A percentile compares a stretch with the other conserved stretches of the same genome.
These are phyloP conservation scores for Pelagia noctiluca DNA, from an alignment of 30 jellyfish, hydroid and myxozoan species.

Conservation along the genomic window DNA sequence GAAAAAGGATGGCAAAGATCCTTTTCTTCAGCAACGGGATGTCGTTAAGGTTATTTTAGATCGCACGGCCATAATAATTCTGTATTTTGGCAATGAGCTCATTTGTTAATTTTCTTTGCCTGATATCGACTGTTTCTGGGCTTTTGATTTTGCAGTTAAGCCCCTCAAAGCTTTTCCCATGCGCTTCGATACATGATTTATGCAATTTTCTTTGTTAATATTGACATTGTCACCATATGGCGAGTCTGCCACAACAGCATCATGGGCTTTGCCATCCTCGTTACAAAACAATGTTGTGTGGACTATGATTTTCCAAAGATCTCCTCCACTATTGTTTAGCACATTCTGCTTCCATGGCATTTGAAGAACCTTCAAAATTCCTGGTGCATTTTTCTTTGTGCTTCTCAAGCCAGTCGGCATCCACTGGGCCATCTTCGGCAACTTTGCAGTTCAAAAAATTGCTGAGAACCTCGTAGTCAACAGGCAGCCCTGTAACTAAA, in stretches of 20 bases:
- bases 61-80: conserved; percentile 40
- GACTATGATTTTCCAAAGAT: background rate
- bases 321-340: conserved; percentile 49
- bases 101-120: conserved; percentile 58
- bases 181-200: conserved; percentile 9
- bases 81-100: conserved; percentile 19
- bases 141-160: background rate
- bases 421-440: background rate
- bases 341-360: conserved; percentile 62
- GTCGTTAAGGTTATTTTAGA: conserved; percentile 11
- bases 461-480: conserved; percentile 43
- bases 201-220: background rate
- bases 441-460: conserved; percentile 18
- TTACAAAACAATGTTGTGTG: conserved; percentile 44
- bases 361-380: conserved; percentile 36
- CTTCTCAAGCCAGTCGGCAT: conserved; percentile 6
- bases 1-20: conserved; percentile 27
- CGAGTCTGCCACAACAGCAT: background rate
- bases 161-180: conserved; percentile 30
- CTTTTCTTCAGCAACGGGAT: background rate
- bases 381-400: conserved; percentile 16
- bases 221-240: background rate
- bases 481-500: conserved; percentile 46
- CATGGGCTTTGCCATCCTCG: conserved; percentile 54
- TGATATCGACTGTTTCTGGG: conserved; percentile 13